Percentiles rank a stretch among this genome's conserved stretches.
Evolutionary conservation across 1,140 invertebrate species (phyloP).

Genomic region (Patella vulgata): DNA sequence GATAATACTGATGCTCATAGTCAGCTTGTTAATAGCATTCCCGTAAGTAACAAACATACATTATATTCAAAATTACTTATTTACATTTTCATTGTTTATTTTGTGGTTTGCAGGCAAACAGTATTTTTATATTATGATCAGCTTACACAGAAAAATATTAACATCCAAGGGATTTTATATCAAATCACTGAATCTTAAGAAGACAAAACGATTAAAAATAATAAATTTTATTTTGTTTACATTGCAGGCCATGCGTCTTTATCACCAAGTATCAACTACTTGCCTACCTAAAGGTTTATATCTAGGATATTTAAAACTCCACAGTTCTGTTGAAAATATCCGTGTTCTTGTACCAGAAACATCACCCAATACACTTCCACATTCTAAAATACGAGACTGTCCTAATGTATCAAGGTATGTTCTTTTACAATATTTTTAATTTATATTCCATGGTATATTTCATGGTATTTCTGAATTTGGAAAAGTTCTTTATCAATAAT

Average conservation of each 20-base stretch:
- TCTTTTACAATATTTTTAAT: too few species aligned
- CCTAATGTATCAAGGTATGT: slow-evolving; percentile 94
- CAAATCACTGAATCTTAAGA: not conserved
- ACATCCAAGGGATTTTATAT: not conserved
- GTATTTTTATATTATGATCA: too few species aligned
- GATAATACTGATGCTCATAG: slow-evolving; percentile 74
- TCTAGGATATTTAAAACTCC: slow-evolving; percentile 93
- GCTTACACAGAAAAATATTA: not conserved
- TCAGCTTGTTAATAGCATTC: slow-evolving; percentile 40
- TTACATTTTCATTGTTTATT: too few species aligned
- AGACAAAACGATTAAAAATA: not conserved
- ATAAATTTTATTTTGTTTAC: slow-evolving; percentile 24
- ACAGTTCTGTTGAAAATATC: slow-evolving; percentile 92
- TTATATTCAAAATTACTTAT: not conserved
- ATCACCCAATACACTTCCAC: slow-evolving; percentile 91
- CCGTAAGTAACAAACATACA: slow-evolving; percentile 38
- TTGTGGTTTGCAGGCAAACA: not conserved
- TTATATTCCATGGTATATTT: too few species aligned
- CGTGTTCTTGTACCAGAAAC: slow-evolving; percentile 91
- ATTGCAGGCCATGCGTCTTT: slow-evolving; percentile 85
- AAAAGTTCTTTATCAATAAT: not conserved
- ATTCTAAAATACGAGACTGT: slow-evolving; percentile 91
- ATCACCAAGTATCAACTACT: slow-evolving; percentile 87
- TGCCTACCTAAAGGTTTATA: slow-evolving; percentile 88
- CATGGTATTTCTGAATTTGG: too few species aligned